Evolutionary conservation across 1,140 invertebrate genomes (phyloP).

Genomic region (Drosophila varians): DNA sequence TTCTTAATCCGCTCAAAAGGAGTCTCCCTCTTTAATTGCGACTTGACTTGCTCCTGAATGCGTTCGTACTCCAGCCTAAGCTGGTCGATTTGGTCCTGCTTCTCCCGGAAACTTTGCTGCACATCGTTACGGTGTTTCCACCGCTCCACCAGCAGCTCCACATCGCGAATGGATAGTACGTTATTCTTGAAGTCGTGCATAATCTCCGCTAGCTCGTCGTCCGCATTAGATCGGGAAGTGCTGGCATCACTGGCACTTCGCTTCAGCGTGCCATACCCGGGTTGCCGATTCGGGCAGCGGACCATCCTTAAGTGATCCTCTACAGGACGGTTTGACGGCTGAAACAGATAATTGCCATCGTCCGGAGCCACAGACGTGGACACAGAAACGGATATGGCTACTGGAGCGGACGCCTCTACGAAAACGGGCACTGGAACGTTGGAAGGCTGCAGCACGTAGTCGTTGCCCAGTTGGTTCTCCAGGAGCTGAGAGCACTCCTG

Average conservation of each 20-base stretch:
- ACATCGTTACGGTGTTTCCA: conserved; percentile 94
- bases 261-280: conserved; percentile 68
- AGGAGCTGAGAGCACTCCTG: conserved; percentile 81
- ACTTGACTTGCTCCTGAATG: conserved; percentile 90
- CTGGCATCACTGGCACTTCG: conserved; percentile 69
- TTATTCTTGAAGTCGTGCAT: conserved; percentile 96
- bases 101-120: conserved; percentile 92
- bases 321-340: conserved; percentile 86
- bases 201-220: conserved; percentile 93
- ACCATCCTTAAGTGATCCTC: conserved; percentile 56
- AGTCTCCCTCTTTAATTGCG: conserved; percentile 89
- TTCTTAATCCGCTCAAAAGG: conserved; percentile 91
- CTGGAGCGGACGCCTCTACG: background rate
- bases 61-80: conserved; percentile 92
- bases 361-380: conserved; percentile 20
- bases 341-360: conserved; percentile 85
- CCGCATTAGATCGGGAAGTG: conserved; percentile 84
- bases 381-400: conserved; percentile 18
- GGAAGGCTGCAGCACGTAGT: conserved; percentile 80
- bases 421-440: conserved; percentile 61
- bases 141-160: conserved; percentile 92
- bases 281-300: conserved; percentile 35
- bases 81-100: conserved; percentile 91
- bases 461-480: conserved; percentile 77
- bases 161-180: conserved; percentile 92